Base-by-base conservation (phyloP, 2,797 vertebrate genomes). In the Myiotriccus ornatus region DNA sequence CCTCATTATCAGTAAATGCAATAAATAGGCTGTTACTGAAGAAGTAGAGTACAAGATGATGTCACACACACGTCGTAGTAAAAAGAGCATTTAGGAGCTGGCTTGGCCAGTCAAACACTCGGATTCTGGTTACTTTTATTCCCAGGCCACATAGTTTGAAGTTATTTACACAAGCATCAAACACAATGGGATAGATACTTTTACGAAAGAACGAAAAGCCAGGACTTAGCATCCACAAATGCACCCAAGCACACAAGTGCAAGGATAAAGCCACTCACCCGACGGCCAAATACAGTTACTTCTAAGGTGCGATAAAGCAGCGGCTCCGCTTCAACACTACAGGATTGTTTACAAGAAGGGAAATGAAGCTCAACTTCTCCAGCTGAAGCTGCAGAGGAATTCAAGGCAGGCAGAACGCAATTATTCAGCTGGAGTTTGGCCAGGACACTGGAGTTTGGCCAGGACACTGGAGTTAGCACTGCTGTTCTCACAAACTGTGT, bases 381-480 rank as follows among this genome's bases (percentile, higher is more conserved):
- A 91, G 92, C 78, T 95, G 87, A 87, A 93, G 92, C 70, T 93
- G 87, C 30, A 55, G 86, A 94, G 55, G 69, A 93, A 93, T 84
- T 95, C 28, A 1, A 94, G 67, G 87, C 71, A 94, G 81, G 87
- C 96, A 95, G 76, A 93, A 90, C 86, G 69, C 39, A 97, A 95
- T 97, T 96, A 90, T 56, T 90, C 88, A 94, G 83, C 65, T 91
- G 96, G 82, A 96, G 93, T 68, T 83, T 74, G 62, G 71, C 93
- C 90, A 94, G 63, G 39, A 75, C 5, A 6, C 68, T 80, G 75
- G 43, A 86, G 71, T 74, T 84, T n/a, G n/a, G 71, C 93, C 90
- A 94, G 63, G 39, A 75, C 5, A 6, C 68, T 80, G 75, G 43
- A 86, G 71, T 74, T 84, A 94, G 84, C 47, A 10, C 55, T 89